Conservation (phyloP, 1,140 invertebrate species). For the Acromyrmex heyeri region DNA sequence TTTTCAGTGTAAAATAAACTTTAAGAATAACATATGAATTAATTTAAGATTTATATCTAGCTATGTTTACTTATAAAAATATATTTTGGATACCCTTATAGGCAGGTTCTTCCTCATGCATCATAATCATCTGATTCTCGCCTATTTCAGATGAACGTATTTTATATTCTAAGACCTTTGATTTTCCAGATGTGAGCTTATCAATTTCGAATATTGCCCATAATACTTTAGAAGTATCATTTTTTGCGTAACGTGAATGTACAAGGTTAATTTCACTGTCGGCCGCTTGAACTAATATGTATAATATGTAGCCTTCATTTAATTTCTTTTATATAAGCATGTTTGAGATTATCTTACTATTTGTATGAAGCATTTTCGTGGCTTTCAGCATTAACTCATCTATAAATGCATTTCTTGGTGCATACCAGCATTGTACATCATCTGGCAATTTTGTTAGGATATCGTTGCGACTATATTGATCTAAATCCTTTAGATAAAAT, state of each 20-base stretch:
- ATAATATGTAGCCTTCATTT: not conserved
- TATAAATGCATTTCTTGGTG: constrained; percentile 62
- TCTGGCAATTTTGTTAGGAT: constrained; percentile 56
- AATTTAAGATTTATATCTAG: not conserved
- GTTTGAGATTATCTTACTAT: constrained; percentile 48
- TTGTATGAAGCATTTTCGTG: constrained; percentile 46
- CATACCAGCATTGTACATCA: constrained; percentile 66
- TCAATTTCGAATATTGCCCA: constrained; percentile 71
- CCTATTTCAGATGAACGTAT: constrained; percentile 72
- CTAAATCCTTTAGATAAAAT: constrained; percentile 56
- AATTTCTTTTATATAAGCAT: not conserved
- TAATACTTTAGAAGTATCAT: constrained; percentile 58
- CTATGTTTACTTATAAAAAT: not conserved
- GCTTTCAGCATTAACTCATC: constrained; percentile 65
- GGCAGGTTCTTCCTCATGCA: constrained; percentile 53
- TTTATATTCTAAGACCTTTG: constrained; percentile 68
- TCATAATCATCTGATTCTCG: constrained; percentile 56
- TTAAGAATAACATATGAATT: not conserved
- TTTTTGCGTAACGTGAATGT: constrained; percentile 55
- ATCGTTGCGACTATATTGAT: constrained; percentile 44
- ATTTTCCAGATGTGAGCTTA: constrained; percentile 4
- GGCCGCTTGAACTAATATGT: constrained; percentile 64
- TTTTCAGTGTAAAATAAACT: not conserved
- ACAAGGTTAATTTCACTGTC: constrained; percentile 59
- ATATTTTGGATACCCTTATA: constrained; percentile 37